Base-by-base conservation (phyloP, 1,140 invertebrate genomes). In the Lepidurus couesii region DNA sequence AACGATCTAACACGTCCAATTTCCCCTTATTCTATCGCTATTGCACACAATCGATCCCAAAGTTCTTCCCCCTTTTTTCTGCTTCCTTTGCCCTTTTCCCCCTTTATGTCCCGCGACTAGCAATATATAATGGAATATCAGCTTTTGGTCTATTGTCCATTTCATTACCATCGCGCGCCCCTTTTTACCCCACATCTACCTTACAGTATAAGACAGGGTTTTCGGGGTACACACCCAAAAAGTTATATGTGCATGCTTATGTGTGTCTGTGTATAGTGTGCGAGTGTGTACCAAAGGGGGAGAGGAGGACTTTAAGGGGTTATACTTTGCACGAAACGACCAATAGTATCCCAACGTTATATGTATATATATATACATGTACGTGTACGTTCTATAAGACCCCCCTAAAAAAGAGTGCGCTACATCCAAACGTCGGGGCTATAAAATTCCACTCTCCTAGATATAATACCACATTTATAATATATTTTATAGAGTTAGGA, bases 21-120 rank as follows among this genome's bases (percentile, higher is more conserved):
- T 65, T 65, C 53, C 53, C 53, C 53, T n/a, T 65, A 21, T 65
- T 65, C 53, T 65, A 65, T 65, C 53, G 53, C 53, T 65, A 65
- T 65, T 16, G 53, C 53, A 65, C 53, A 65, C 53, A 9, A 65
- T 65, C 53, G 53, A 65, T 65, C 53, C 53, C 21, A 13, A n/a
- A 65, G 53, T 65, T n/a, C 53, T 65, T 65, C 53, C 53, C 53
- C 21, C 21, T 65, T 65, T 65, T 65, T 65, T 65, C 53, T 21
- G 16, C 21, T 21, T 65, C 21, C 21, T 65, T 21, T 13, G 4
- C 13, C 53, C 9, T 16, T 1, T 65, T 65, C 53, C 53, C 53
- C 53, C 53, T 65, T 65, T 65, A 65, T 65, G 53, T 65, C 53
- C 53, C 5, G 16, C 16, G 16, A n/a, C 53, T 65, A 65, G 53